A percentile compares a stretch with the other conserved stretches of the same genome.
Evolutionary conservation across 1,140 invertebrate species (phyloP).

Genomic region (Spodoptera frugiperda): DNA sequence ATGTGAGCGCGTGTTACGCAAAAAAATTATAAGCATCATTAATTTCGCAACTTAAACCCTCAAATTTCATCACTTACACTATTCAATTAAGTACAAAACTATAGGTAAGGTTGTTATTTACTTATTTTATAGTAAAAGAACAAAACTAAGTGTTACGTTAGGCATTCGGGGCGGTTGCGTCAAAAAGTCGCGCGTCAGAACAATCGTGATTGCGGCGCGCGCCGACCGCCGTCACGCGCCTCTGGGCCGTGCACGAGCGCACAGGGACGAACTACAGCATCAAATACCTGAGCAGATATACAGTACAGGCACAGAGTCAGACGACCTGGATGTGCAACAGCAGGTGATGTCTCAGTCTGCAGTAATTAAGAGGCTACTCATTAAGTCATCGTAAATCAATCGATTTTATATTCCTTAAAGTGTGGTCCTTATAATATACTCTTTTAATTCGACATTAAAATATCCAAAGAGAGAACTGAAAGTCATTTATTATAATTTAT

Average conservation of each 20-base stretch:
- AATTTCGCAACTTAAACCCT: background rate
- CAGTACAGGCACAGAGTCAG: no score
- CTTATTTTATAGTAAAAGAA: conserved; percentile 46
- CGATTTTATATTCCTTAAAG: no score
- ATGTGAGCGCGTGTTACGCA: no score
- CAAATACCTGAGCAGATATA: background rate
- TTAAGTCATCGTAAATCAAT: no score
- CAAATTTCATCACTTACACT: conserved; percentile 5
- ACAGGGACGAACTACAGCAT: conserved; percentile 60
- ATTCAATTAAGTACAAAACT: background rate
- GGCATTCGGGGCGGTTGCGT: conserved; percentile 63
- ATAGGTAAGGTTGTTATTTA: background rate
- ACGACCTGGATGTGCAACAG: no score
- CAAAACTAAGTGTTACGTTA: conserved; percentile 55
- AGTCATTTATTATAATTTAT: no score
- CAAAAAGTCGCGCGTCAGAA: conserved; percentile 71
- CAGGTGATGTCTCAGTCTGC: no score
- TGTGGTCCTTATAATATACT: no score
- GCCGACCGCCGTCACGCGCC: conserved; percentile 76
- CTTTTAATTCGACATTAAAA: no score
- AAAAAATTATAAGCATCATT: background rate
- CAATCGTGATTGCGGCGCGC: conserved; percentile 76
- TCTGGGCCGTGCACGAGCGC: conserved; percentile 75
- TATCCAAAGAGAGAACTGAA: no score
- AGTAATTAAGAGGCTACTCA: no score